These are phyloP conservation scores for Parnassius mnemosyne DNA, from an alignment of 2,888 invertebrate species.

Conservation along the genomic window DNA sequence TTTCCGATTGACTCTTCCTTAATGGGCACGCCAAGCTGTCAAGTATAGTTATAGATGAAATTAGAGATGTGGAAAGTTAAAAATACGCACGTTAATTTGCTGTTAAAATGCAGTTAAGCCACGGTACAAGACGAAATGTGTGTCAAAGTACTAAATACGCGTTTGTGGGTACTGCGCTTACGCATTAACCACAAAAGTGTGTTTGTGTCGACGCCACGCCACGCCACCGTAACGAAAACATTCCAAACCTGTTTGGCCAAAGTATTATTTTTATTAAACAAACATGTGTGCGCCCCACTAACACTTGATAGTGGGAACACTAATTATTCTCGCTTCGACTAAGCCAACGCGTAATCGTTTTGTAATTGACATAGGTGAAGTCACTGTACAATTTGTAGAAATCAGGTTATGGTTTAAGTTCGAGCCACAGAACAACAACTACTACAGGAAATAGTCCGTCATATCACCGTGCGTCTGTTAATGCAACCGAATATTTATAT, in stretches of 20 bases:
- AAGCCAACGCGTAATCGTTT: slow-evolving; percentile 11
- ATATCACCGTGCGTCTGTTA: no score
- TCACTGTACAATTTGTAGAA: neutral
- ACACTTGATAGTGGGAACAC: slow-evolving; percentile 57
- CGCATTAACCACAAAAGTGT: slow-evolving; percentile 67
- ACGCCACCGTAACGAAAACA: slow-evolving; percentile 49
- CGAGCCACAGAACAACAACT: no score
- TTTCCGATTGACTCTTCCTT: slow-evolving; percentile 40
- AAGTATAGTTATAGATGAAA: slow-evolving; percentile 19
- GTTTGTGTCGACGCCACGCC: slow-evolving; percentile 54
- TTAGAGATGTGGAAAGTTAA: slow-evolving; percentile 33
- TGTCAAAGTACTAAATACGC: slow-evolving; percentile 68
- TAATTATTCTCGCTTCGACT: slow-evolving; percentile 48
- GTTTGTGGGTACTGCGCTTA: slow-evolving; percentile 52
- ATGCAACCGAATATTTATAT: no score
- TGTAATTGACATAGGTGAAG: slow-evolving; percentile 3
- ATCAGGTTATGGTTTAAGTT: no score
- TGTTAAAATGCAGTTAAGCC: slow-evolving; percentile 40
- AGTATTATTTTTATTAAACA: slow-evolving; percentile 66
- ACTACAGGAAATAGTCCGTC: no score
- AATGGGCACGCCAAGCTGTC: slow-evolving; percentile 20
- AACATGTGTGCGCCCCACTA: slow-evolving; percentile 61
- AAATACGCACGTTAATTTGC: slow-evolving; percentile 28
- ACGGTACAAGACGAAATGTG: slow-evolving; percentile 51
- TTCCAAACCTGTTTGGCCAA: slow-evolving; percentile 61